These are phyloP conservation scores for Arenicola marina DNA, from an alignment of 2,888 invertebrate species.

Conservation along the genomic window DNA sequence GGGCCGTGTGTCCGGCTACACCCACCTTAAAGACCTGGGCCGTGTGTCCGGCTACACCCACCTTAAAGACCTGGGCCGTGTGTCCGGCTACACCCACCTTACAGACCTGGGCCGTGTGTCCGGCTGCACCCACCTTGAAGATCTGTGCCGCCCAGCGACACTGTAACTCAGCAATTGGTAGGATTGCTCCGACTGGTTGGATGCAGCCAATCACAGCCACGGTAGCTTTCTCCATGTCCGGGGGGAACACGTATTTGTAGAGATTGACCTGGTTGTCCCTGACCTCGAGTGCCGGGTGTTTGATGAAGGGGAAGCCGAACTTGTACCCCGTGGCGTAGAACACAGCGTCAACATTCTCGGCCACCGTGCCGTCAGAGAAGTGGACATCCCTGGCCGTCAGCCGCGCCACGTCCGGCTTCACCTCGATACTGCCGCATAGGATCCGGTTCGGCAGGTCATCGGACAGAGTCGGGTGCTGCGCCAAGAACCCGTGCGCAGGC, in stretches of 20 bases:
- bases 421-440: conserved; percentile 52
- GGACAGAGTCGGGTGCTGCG: conserved; percentile 59
- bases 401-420: conserved; percentile 49
- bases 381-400: conserved; percentile 48
- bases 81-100: too few relatives aligned
- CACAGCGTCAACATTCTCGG: conserved; percentile 54
- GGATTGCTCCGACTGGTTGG: conserved; percentile 63
- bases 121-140: too few relatives aligned
- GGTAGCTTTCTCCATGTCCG: conserved; percentile 50
- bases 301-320: conserved; percentile 62
- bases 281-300: conserved; percentile 45
- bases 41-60: too few relatives aligned
- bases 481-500: conserved; percentile 40
- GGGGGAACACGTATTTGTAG: conserved; percentile 61
- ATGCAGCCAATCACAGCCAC: conserved; percentile 62
- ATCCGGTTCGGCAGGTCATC: conserved; percentile 61
- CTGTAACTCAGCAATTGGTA: conserved; percentile 64
- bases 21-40: too few relatives aligned
- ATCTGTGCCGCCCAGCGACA: conserved; percentile 60
- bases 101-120: too few relatives aligned
- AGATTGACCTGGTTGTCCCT: conserved; percentile 52
- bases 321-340: conserved; percentile 59
- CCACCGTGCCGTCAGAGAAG: conserved; percentile 52
- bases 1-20: too few relatives aligned
- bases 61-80: too few relatives aligned